Conservation (phyloP, 1,140 invertebrate species). For the Geopemphigus sp. region DNA sequence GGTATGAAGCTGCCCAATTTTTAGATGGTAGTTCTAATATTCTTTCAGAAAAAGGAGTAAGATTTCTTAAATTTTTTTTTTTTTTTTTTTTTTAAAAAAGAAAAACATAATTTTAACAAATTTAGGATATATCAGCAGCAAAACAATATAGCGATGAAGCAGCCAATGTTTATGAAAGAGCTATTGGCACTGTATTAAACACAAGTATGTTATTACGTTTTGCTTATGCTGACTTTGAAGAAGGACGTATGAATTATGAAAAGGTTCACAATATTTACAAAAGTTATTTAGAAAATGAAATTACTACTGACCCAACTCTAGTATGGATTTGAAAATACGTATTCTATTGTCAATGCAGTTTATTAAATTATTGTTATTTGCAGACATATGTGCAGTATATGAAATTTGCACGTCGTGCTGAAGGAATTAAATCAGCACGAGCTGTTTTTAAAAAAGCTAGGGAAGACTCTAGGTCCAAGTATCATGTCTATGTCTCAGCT, state of each 20-base stretch:
- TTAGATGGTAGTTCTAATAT: constrained; percentile 90
- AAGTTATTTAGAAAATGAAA: constrained; percentile 77
- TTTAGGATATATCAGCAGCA: constrained; percentile 82
- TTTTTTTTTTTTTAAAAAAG: not conserved
- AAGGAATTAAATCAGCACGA: constrained; percentile 95
- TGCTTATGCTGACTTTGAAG: constrained; percentile 98
- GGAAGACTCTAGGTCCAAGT: constrained; percentile 71
- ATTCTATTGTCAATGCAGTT: not conserved
- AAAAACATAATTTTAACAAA: not conserved
- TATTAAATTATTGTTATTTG: constrained; percentile 51
- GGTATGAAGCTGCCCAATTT: constrained; percentile 97
- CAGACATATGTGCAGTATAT: constrained; percentile 97
- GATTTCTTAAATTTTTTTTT: constrained; percentile 51
- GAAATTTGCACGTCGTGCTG: constrained; percentile 95
- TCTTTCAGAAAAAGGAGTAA: constrained; percentile 89
- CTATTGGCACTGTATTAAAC: constrained; percentile 78
- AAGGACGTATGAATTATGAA: constrained; percentile 92
- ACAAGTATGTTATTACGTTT: constrained; percentile 94
- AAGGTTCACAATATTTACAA: constrained; percentile 97
- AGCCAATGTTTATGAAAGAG: constrained; percentile 89
- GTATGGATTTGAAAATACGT: constrained; percentile 60
- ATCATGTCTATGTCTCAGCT: constrained; percentile 78
- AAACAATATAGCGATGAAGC: constrained; percentile 92
- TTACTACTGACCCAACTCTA: constrained; percentile 89
- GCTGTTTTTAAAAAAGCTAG: constrained; percentile 92